These are phyloP conservation scores for Nansenia antarctica DNA, from an alignment of 2,113 vertebrate genomes.

Conservation along the genomic window DNA sequence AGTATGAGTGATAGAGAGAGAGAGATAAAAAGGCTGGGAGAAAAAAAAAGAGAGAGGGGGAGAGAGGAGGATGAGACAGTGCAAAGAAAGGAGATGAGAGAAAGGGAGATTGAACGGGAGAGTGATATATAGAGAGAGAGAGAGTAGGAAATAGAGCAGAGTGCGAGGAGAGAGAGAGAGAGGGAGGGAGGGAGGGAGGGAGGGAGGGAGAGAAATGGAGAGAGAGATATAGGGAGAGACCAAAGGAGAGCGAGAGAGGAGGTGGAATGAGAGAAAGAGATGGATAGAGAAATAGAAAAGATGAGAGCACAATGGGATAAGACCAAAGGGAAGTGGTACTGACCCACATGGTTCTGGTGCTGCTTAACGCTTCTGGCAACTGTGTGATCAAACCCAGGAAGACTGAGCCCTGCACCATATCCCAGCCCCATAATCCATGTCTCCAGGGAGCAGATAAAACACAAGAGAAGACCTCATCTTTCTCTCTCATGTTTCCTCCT, in stretches of 20 bases:
- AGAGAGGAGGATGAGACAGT: constrained; percentile 46
- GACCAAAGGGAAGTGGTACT: constrained; percentile 34
- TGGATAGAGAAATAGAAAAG: not conserved
- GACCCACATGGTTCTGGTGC: too few species aligned
- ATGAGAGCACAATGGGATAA: not conserved
- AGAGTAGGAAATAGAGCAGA: constrained; percentile 29
- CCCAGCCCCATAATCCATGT: constrained; percentile 63
- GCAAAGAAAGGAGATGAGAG: constrained; percentile 46
- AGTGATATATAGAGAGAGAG: constrained; percentile 42
- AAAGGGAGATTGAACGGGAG: constrained; percentile 36
- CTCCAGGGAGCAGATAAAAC: constrained; percentile 64
- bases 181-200: not conserved
- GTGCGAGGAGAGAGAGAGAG: constrained; percentile 18
- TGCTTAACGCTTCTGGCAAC: constrained; percentile 55
- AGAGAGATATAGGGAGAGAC: not conserved
- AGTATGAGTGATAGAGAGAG: constrained; percentile 53
- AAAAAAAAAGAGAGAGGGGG: constrained; percentile 9
- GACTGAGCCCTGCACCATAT: constrained; percentile 57
- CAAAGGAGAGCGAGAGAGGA: not conserved
- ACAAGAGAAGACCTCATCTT: constrained; percentile 57
- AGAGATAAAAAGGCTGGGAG: constrained; percentile 51
- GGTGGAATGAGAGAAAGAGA: not conserved
- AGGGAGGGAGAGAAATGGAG: not conserved
- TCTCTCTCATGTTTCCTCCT: constrained; percentile 49
- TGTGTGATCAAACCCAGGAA: constrained; percentile 63